A percentile compares a stretch with the other conserved stretches of the same genome.
phyloP scores from a whole-genome alignment of 2,797 vertebrate genomes.

The Trematomus bernacchii region DNA sequence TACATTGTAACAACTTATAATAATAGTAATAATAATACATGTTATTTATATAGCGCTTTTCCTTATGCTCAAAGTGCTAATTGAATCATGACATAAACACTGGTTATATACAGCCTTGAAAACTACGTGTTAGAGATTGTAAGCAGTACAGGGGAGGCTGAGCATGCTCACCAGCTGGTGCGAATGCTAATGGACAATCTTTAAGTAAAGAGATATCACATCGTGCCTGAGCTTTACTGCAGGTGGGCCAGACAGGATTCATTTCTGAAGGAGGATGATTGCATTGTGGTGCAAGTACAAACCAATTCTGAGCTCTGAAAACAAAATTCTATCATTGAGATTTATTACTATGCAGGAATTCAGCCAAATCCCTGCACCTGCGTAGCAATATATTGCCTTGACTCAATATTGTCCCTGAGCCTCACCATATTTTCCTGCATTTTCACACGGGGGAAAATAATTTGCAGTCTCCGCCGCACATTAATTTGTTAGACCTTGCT shows the following conservation, averaged over 20 bases:
- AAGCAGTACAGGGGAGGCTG: conserved; percentile 20
- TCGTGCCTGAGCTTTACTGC: conserved; percentile 45
- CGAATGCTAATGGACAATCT: conserved; percentile 59
- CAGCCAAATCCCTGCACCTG: conserved; percentile 56
- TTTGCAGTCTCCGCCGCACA: conserved; percentile 39
- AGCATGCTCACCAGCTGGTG: conserved; percentile 10
- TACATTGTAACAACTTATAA: no score
- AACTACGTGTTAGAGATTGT: conserved; percentile 34
- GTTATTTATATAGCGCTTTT: no score
- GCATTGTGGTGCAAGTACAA: conserved; percentile 54
- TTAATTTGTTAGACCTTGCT: conserved; percentile 60
- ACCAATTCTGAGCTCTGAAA: conserved; percentile 59
- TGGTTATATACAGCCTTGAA: conserved; percentile 34
- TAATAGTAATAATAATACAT: no score
- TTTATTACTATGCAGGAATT: conserved; percentile 70
- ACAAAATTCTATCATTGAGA: conserved; percentile 60
- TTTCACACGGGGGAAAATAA: conserved; percentile 26
- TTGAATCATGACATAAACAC: conserved; percentile 38
- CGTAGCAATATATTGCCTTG: conserved; percentile 52
- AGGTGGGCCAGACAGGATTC: conserved; percentile 54
- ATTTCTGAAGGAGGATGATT: conserved; percentile 65
- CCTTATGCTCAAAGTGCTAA: background rate
- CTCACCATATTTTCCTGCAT: conserved; percentile 30
- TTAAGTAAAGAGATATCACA: conserved; percentile 48
- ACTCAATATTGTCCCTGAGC: conserved; percentile 36